A percentile compares a stretch with the other conserved stretches of the same genome.
phyloP scores from a whole-genome alignment of 2,797 vertebrate genomes.

The Gobio occitaniae region DNA sequence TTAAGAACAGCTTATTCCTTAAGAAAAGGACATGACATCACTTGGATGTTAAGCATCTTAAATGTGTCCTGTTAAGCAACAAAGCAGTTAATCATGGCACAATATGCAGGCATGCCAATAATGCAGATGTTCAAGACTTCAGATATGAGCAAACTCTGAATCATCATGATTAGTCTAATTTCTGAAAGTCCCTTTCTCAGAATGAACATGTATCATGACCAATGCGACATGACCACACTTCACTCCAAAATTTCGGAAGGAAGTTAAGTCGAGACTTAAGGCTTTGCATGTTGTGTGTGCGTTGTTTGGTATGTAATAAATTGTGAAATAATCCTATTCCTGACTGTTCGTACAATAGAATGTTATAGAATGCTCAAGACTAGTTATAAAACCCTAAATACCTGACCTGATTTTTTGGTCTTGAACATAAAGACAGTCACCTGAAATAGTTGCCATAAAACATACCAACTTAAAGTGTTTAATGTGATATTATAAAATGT shows the following conservation, averaged over 20 bases:
- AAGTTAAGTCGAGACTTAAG: background rate
- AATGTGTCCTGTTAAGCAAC: background rate
- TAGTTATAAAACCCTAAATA: background rate
- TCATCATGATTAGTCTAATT: background rate
- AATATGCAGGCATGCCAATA: background rate
- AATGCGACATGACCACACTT: background rate
- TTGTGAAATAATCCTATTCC: background rate
- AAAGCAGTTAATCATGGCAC: background rate
- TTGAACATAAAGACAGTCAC: background rate
- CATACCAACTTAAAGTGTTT: background rate
- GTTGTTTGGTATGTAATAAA: too few species aligned
- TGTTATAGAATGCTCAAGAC: background rate
- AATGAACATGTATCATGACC: background rate
- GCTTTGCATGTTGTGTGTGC: background rate
- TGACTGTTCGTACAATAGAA: background rate
- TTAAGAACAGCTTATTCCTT: background rate
- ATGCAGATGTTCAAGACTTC: background rate
- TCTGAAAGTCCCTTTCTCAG: background rate
- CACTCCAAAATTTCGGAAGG: background rate
- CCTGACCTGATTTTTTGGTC: background rate
- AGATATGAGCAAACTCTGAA: background rate
- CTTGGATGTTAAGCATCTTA: background rate
- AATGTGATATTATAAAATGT: background rate
- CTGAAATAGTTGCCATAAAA: background rate
- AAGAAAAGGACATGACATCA: background rate